Conservation (phyloP, 2,888 invertebrate genomes). For the Erpobdella octoculata region DNA sequence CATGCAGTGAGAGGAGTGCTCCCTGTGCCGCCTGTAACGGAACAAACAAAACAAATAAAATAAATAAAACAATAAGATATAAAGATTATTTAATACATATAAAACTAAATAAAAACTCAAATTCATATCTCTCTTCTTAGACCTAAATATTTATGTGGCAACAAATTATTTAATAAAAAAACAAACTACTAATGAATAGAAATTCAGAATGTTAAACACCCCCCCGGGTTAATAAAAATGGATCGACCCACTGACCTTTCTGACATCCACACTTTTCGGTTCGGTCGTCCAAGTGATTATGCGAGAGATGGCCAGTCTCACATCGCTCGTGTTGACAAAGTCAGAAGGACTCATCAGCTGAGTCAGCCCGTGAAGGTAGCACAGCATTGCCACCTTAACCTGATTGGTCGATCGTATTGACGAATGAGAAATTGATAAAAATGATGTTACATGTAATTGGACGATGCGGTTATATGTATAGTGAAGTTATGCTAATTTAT, state of each 20-base stretch:
- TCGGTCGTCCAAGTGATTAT: slow-evolving; percentile 68
- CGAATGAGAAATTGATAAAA: too few species aligned
- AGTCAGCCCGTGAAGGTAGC: slow-evolving; percentile 53
- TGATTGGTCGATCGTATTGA: too few species aligned
- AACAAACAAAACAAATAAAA: neutral
- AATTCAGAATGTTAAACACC: too few species aligned
- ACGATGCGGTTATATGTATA: too few species aligned
- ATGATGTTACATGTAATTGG: too few species aligned
- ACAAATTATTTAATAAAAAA: too few species aligned
- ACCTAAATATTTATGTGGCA: too few species aligned
- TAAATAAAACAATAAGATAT: too few species aligned
- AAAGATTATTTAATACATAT: neutral
- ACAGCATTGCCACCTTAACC: slow-evolving; percentile 56
- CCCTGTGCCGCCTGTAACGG: slow-evolving; percentile 57
- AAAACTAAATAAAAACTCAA: neutral
- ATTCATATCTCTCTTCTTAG: too few species aligned
- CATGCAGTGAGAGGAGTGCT: slow-evolving; percentile 70
- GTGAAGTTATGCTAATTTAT: too few species aligned
- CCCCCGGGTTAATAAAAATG: too few species aligned
- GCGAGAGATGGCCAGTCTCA: slow-evolving; percentile 60
- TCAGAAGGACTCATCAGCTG: slow-evolving; percentile 52
- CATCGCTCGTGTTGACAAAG: slow-evolving; percentile 59
- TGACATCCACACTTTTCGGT: slow-evolving; percentile 62
- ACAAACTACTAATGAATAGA: too few species aligned
- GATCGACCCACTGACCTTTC: slow-evolving; percentile 53